Conservation (phyloP, 2,113 vertebrate species). For the Formicarius rufipectus region DNA sequence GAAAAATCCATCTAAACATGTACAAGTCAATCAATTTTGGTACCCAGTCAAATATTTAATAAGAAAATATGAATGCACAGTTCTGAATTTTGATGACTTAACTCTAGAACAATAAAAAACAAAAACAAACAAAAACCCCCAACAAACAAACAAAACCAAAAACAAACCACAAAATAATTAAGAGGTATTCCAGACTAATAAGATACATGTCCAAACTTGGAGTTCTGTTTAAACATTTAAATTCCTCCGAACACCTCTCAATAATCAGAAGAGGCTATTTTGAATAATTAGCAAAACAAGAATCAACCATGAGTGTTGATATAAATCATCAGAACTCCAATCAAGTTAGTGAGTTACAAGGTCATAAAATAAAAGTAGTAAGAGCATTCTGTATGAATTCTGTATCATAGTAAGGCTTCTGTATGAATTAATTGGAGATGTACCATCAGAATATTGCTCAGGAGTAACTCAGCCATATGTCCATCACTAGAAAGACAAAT, state of each 20-base stretch:
- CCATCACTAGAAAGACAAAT: not conserved
- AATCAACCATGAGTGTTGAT: not conserved
- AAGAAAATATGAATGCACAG: not conserved
- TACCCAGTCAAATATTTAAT: not conserved
- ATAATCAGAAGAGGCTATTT: not conserved
- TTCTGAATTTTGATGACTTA: not conserved
- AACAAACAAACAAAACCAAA: no score
- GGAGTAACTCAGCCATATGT: not conserved
- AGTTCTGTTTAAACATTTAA: not conserved
- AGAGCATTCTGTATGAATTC: not conserved
- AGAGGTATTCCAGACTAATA: no score
- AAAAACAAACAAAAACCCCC: no score
- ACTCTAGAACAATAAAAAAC: not conserved
- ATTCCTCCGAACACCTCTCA: not conserved
- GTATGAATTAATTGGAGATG: not conserved
- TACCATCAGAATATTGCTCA: not conserved
- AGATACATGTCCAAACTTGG: not conserved
- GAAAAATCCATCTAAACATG: not conserved
- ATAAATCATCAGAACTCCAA: not conserved
- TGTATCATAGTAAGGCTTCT: no score
- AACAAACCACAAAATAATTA: no score
- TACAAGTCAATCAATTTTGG: not conserved
- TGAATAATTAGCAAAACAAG: not conserved
- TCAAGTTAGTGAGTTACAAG: not conserved
- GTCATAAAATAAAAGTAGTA: not conserved